These are phyloP conservation scores for Chloropsis hardwickii DNA, from an alignment of 2,113 vertebrate species.

Conservation along the genomic window DNA sequence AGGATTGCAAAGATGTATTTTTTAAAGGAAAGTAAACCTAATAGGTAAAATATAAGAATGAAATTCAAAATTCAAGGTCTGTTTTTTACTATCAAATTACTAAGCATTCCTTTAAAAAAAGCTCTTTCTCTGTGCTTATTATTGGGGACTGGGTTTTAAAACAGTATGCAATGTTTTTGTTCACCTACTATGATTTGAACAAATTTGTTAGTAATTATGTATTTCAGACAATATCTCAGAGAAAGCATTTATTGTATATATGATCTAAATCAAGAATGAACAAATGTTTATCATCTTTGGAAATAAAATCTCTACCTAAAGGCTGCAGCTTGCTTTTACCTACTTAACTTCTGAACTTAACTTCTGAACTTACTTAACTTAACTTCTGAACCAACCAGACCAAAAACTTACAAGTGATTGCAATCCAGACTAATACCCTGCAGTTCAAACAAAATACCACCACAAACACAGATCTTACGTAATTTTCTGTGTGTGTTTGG, in stretches of 20 bases:
- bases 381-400: background rate
- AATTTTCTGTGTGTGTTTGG: background rate
- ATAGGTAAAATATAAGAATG: background rate
- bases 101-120: background rate
- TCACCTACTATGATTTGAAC: background rate
- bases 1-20: background rate
- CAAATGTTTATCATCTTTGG: background rate
- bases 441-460: background rate
- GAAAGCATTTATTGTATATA: background rate
- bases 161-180: background rate
- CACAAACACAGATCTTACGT: background rate
- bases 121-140: background rate
- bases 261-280: background rate
- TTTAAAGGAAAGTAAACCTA: conserved; percentile 24
- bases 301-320: background rate
- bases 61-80: background rate
- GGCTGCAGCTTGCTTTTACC: background rate
- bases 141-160: background rate
- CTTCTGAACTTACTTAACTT: no score
- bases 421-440: background rate
- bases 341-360: no score
- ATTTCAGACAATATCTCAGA: background rate
- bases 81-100: background rate
- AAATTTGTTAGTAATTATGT: background rate
- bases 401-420: background rate